Evolutionary conservation across 1,140 invertebrate genomes (phyloP).

Genomic region (Octopus sinensis): DNA sequence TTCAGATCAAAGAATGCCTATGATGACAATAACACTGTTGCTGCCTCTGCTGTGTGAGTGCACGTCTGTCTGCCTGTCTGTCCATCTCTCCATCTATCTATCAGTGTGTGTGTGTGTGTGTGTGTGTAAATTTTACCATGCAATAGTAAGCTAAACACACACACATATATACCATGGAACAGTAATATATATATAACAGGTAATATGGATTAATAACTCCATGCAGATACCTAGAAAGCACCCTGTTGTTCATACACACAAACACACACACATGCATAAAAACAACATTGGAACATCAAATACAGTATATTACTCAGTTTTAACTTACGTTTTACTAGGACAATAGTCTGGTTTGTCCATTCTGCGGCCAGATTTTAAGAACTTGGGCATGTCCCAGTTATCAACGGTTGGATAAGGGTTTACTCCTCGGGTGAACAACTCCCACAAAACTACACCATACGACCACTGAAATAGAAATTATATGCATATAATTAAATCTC

Average conservation of each 20-base stretch:
- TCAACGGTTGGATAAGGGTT: constrained; percentile 84
- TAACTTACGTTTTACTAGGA: constrained; percentile 63
- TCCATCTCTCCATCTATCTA: neutral
- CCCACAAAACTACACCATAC: constrained; percentile 91
- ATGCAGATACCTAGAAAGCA: no score
- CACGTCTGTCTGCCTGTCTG: neutral
- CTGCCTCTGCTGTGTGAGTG: no score
- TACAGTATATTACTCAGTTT: neutral
- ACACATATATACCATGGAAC: no score
- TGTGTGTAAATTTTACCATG: neutral
- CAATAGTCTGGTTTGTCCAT: constrained; percentile 85
- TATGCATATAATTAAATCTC: no score
- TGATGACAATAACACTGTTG: no score
- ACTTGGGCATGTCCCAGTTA: constrained; percentile 83
- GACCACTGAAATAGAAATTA: constrained; percentile 72
- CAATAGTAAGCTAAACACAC: neutral
- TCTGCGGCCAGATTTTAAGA: constrained; percentile 78
- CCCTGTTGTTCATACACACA: no score
- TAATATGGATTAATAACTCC: no score
- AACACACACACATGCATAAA: neutral
- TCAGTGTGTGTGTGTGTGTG: neutral
- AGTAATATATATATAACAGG: no score
- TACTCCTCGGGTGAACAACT: constrained; percentile 82
- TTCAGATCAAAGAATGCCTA: no score
- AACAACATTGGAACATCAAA: neutral